Evolutionary conservation across 1,140 invertebrate species (phyloP).

Genomic region (Micrasema minimum): DNA sequence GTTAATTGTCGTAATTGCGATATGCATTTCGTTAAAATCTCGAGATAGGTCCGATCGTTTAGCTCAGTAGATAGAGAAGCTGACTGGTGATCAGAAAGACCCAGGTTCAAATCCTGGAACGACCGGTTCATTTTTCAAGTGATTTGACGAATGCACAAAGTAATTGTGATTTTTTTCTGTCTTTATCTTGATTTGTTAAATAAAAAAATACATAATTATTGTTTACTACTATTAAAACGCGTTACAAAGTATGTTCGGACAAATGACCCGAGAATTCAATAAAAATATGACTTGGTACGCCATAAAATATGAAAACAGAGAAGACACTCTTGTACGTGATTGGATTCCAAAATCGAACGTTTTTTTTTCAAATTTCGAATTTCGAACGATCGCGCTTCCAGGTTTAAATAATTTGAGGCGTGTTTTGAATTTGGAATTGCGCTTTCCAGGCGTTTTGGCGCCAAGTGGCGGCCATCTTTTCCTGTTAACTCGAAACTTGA

Average conservation of each 20-base stretch:
- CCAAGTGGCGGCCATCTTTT: constrained; percentile 37
- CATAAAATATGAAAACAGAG: constrained; percentile 39
- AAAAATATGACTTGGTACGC: constrained; percentile 34
- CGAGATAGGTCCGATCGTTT: too few relatives aligned
- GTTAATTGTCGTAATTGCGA: too few relatives aligned
- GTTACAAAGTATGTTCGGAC: neutral
- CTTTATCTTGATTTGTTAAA: too few relatives aligned
- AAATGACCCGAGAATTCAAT: constrained; percentile 23
- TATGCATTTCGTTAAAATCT: too few relatives aligned
- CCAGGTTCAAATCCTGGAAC: too few relatives aligned
- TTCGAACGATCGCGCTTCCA: constrained; percentile 43
- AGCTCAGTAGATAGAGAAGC: too few relatives aligned
- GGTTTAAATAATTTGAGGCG: constrained; percentile 41
- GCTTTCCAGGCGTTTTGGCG: constrained; percentile 41
- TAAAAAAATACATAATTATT: too few relatives aligned
- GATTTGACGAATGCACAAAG: too few relatives aligned
- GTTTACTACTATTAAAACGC: too few relatives aligned
- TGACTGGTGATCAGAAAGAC: too few relatives aligned
- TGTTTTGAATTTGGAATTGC: constrained; percentile 40
- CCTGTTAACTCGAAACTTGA: constrained; percentile 2
- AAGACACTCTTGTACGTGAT: constrained; percentile 22
- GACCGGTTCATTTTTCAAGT: too few relatives aligned
- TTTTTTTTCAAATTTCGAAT: constrained; percentile 42
- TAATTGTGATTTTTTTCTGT: too few relatives aligned
- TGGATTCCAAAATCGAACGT: constrained; percentile 17